Conservation (phyloP, 2,113 vertebrate genomes). For the Solea senegalensis region DNA sequence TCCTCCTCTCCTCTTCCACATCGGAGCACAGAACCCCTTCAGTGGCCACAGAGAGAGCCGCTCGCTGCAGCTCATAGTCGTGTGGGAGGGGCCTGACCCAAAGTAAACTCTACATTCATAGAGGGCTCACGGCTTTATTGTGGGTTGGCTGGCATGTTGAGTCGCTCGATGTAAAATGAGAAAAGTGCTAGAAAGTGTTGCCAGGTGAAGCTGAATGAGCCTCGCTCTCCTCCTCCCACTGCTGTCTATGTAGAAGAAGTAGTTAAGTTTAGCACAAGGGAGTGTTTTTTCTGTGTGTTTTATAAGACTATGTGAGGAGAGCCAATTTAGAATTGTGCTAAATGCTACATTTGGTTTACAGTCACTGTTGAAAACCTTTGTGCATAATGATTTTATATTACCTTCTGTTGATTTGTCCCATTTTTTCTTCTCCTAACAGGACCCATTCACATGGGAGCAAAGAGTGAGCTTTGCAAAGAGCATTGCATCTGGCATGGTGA, state of each 20-base stretch:
- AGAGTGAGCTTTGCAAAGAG: constrained; percentile 94
- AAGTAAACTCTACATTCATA: constrained; percentile 53
- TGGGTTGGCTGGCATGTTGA: constrained; percentile 37
- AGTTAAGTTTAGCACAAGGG: constrained; percentile 6
- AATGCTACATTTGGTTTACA: not conserved
- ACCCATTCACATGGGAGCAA: constrained; percentile 92
- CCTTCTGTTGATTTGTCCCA: constrained; percentile 14
- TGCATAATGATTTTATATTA: not conserved
- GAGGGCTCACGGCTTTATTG: constrained; percentile 20
- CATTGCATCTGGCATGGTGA: constrained; percentile 96
- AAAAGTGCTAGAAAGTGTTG: constrained; percentile 60
- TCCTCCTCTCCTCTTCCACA: constrained; percentile 16
- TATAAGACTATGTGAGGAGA: not conserved
- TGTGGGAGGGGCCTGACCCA: constrained; percentile 50
- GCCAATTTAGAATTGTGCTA: not conserved
- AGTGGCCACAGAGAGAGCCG: constrained; percentile 17
- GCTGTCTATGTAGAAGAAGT: not conserved
- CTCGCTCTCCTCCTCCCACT: constrained; percentile 34
- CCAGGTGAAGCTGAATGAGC: constrained; percentile 62
- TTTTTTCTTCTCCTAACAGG: constrained; percentile 76
- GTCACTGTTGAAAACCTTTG: not conserved
- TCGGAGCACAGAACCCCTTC: constrained; percentile 10
- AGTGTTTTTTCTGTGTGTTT: not conserved
- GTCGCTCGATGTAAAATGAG: constrained; percentile 25
- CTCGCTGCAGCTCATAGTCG: not conserved